These are phyloP conservation scores for Hydrozoanthus gracilis DNA, from an alignment of 92 coral and sea anemone species.

Conservation along the genomic window DNA sequence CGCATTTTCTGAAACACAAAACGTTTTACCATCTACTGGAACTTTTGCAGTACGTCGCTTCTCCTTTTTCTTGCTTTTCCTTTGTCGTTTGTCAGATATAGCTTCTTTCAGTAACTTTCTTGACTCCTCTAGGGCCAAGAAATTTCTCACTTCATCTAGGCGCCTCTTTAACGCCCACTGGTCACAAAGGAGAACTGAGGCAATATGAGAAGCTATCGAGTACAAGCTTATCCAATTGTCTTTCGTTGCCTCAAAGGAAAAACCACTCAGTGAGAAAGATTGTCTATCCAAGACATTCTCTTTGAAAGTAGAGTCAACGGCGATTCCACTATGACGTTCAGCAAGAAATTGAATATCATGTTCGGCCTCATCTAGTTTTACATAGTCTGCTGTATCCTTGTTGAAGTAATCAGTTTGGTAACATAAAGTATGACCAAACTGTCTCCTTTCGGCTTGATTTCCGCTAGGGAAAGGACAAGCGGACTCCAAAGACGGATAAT, in stretches of 20 bases:
- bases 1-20: neutral
- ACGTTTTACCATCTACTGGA: neutral
- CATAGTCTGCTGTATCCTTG: neutral
- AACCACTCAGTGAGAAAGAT: neutral
- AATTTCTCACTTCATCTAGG: constrained; percentile 62
- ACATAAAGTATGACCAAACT: neutral
- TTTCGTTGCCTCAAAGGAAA: neutral
- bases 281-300: neutral
- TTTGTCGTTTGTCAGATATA: constrained; percentile 32
- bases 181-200: constrained; percentile 46
- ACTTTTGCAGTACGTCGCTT: constrained; percentile 21
- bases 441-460: neutral
- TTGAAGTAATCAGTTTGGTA: neutral
- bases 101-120: constrained; percentile 56
- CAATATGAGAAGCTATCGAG: neutral
- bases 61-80: constrained; percentile 45
- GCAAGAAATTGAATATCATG: neutral
- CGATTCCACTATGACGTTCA: neutral
- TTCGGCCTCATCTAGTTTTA: neutral
- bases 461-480: neutral
- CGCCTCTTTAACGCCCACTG: constrained; percentile 58
- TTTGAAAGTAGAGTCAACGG: neutral
- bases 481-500: neutral
- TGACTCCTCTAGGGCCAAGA: constrained; percentile 53
- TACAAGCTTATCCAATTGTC: neutral